phyloP scores from a whole-genome alignment of 2,888 invertebrate species.

The Parelbella ahira region DNA sequence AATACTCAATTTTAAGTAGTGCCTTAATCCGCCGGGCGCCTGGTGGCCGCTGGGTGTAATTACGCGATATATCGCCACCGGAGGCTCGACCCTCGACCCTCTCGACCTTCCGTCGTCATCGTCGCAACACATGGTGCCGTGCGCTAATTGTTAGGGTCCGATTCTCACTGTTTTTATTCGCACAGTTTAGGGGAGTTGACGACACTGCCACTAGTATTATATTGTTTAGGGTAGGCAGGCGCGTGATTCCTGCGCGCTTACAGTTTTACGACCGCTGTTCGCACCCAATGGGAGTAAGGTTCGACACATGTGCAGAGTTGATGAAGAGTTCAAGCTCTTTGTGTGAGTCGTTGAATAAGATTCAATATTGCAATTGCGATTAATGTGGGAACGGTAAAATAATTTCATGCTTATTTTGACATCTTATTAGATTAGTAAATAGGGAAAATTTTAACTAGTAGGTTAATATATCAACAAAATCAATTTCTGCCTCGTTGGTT shows the following conservation, averaged over 20 bases:
- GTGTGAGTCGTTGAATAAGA: too few species aligned
- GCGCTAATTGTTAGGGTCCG: constrained; percentile 64
- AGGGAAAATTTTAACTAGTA: too few species aligned
- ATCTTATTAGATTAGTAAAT: too few species aligned
- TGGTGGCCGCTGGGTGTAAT: constrained; percentile 67
- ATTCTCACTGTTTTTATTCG: constrained; percentile 64
- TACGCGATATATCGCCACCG: constrained; percentile 60
- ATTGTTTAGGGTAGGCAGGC: constrained; percentile 12
- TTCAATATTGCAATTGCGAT: too few species aligned
- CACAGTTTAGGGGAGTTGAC: constrained; percentile 44
- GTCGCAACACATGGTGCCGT: constrained; percentile 71
- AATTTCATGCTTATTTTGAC: too few species aligned
- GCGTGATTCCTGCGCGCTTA: constrained; percentile 11
- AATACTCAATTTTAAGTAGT: constrained; percentile 68
- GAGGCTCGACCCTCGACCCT: constrained; percentile 37
- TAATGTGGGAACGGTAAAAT: too few species aligned
- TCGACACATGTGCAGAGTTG: too few species aligned
- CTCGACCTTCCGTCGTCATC: constrained; percentile 58
- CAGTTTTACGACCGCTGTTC: constrained; percentile 18
- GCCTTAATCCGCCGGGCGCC: constrained; percentile 63
- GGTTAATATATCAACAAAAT: too few species aligned
- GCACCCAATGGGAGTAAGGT: too few species aligned
- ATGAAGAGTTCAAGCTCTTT: too few species aligned
- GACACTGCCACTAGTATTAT: constrained; percentile 18
- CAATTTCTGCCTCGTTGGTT: too few species aligned